Evolutionary conservation across 2,888 invertebrate species (phyloP).

Genomic region (Spodoptera exigua): DNA sequence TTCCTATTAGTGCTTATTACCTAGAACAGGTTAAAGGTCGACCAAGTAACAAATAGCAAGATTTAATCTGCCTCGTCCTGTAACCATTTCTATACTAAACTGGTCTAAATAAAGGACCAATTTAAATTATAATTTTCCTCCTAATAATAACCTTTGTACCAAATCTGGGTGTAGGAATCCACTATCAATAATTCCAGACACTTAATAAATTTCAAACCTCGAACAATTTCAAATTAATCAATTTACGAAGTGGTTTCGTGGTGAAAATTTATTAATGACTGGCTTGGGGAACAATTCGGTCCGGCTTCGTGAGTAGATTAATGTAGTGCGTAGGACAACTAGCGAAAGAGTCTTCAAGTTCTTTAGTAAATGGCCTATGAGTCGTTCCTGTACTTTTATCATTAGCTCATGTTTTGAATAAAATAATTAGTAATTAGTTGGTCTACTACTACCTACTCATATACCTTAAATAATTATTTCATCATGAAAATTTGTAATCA

Average conservation of each 20-base stretch:
- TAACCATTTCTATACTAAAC: neutral
- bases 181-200: slow-evolving; percentile 41
- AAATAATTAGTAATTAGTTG: no score
- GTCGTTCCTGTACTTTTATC: no score
- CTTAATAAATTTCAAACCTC: slow-evolving; percentile 43
- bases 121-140: slow-evolving; percentile 3
- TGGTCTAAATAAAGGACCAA: neutral
- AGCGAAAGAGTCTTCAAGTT: no score
- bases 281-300: slow-evolving; percentile 35
- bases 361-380: no score
- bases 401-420: no score
- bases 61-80: no score
- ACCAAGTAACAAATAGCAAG: no score
- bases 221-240: slow-evolving; percentile 47
- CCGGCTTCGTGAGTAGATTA: slow-evolving; percentile 17
- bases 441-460: no score
- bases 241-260: slow-evolving; percentile 41
- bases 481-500: no score
- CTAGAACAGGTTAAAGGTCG: no score
- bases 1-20: no score
- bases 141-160: slow-evolving; percentile 11
- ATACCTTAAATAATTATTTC: no score
- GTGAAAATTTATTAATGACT: slow-evolving; percentile 51
- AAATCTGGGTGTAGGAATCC: slow-evolving; percentile 23
- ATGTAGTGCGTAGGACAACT: slow-evolving; percentile 5